Evolutionary conservation across 2,888 invertebrate species (phyloP), one percentile per base, ranked within the genome.

Genomic region (Byasa hedistus): DNA sequence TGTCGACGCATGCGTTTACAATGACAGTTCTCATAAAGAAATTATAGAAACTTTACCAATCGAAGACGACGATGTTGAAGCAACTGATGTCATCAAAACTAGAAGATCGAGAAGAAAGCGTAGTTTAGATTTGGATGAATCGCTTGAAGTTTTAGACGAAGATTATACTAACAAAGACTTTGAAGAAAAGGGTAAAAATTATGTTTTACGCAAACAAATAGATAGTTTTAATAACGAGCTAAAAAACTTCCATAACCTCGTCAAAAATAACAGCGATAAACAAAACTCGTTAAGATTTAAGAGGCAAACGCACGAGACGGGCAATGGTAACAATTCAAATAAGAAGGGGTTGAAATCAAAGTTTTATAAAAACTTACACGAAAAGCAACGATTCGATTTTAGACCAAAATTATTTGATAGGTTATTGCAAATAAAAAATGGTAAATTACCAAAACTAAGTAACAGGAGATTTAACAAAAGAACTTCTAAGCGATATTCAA

Each of bases 1-100:
- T 76, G 84, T 94, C 27, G 89, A 93, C 61, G 93, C 93, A 22
- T 95, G 95, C 70, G 75, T 78, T 36, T 76, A 83, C 19, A 56
- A 65, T n/a, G 63, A 75, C 39, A 73, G 78, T 19, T 73, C 68
- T 15, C 68, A 60, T 15, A 72, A 78, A 44, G 76, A 73, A 23
- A 76, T 62, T 2, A 57, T 68, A 22, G 57, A 67, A 23, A 68
- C 75, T 0, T 64, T 72, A 22, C 76, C 81, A 70, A 73, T 73
- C 5, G 71, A 76, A 51, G 24, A 73, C 67, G 64, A 70, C 68
- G 17, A 68, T 36, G 24, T 56, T 0, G 71, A 74, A 44, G 70
- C 70, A 55, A 62, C 73, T 24, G 71, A 70, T 12, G 57, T 66
- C n/a, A 56, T 75, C 0, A 84, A 76, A 72, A 64, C 65, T 1